Evolutionary conservation across 37 sponge, comb jelly and placozoan genomes (phyloP).

Genomic region (Hexactinellida sp.): DNA sequence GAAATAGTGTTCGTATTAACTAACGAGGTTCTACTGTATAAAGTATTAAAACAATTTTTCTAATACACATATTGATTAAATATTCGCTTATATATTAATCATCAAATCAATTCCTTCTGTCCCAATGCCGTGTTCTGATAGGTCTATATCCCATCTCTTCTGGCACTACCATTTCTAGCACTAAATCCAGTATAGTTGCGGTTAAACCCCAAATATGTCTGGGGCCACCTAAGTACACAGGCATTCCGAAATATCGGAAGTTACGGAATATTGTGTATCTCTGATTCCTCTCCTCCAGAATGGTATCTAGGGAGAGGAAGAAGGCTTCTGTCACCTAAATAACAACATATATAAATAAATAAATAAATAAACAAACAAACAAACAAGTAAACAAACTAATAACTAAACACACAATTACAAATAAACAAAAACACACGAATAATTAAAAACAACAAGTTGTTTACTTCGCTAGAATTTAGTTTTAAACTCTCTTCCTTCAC

Average conservation of each 20-base stretch:
- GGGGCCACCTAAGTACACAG: conserved; percentile 44
- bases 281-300: conserved; percentile 23
- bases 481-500: neutral
- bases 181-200: conserved; percentile 42
- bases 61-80: too few species aligned
- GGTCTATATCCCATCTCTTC: neutral
- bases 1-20: too few species aligned
- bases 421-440: too few species aligned
- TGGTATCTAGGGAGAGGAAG: conserved; percentile 25
- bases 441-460: too few species aligned
- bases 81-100: too few species aligned
- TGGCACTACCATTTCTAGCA: conserved; percentile 27
- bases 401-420: too few species aligned
- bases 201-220: conserved; percentile 56
- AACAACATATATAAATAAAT: too few species aligned
- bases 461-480: neutral
- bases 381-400: too few species aligned
- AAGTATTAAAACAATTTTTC: too few species aligned
- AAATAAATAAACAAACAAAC: too few species aligned
- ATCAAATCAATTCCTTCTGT: too few species aligned
- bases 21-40: too few species aligned
- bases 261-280: conserved; percentile 34
- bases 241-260: conserved; percentile 19
- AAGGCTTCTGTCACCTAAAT: conserved; percentile 52
- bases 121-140: neutral